A percentile compares a stretch with the other conserved stretches of the same genome.
These are phyloP conservation scores for Cryptophagus acutangulus DNA, from an alignment of 2,888 invertebrate species.

Conservation along the genomic window DNA sequence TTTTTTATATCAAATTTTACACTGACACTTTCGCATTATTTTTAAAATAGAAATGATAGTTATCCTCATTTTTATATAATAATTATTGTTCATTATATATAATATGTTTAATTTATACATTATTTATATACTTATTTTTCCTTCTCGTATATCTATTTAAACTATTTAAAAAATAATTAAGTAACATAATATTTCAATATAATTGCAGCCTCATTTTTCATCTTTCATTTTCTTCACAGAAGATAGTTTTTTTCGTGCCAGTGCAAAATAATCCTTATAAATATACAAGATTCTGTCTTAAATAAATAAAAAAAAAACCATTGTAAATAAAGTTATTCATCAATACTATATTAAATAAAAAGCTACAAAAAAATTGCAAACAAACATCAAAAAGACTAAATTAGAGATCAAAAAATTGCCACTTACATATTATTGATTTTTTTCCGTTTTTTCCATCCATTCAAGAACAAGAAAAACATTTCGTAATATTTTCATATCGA, in stretches of 20 bases:
- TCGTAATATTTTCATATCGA: slow-evolving; percentile 3
- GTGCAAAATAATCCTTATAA: slow-evolving; percentile 23
- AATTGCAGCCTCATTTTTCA: slow-evolving; percentile 14
- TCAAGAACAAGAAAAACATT: too few relatives aligned
- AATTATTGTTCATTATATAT: slow-evolving; percentile 23
- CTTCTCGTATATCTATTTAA: too few relatives aligned
- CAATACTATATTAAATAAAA: slow-evolving; percentile 34
- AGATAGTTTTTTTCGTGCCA: slow-evolving; percentile 35
- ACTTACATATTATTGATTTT: slow-evolving; percentile 34
- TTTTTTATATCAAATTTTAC: slow-evolving; percentile 31
- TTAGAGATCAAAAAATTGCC: slow-evolving; percentile 48
- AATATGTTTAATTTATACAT: slow-evolving; percentile 1
- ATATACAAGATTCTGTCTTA: slow-evolving; percentile 2
- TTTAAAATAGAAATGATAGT: slow-evolving; percentile 38
- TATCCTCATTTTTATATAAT: slow-evolving; percentile 21
- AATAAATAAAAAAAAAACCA: slow-evolving; percentile 9
- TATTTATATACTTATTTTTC: too few relatives aligned
- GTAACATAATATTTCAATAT: slow-evolving; percentile 18
- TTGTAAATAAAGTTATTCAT: slow-evolving; percentile 11
- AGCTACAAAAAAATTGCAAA: slow-evolving; percentile 34
- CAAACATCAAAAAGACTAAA: slow-evolving; percentile 27
- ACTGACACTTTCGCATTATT: slow-evolving; percentile 42
- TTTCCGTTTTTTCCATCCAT: too few relatives aligned
- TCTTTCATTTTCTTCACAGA: slow-evolving; percentile 40
- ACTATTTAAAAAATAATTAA: too few relatives aligned